Evolutionary conservation across 2,113 vertebrate species (phyloP).

Genomic region (Phocoena phocoena): DNA sequence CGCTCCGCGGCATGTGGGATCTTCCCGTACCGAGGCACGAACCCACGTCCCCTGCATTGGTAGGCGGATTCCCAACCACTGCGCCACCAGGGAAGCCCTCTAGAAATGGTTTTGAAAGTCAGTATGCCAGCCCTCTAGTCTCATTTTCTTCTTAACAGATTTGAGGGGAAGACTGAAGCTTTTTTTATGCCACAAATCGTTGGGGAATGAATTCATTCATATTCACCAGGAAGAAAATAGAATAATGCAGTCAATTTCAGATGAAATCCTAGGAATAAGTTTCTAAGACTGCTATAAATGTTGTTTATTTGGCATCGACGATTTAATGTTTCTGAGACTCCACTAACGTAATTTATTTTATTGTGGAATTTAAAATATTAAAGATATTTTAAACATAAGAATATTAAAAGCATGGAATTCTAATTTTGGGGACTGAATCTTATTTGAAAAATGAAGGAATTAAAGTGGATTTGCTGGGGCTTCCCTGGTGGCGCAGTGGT

Average conservation of each 20-base stretch:
- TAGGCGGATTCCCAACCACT: too few species aligned
- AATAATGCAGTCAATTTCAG: constrained; percentile 58
- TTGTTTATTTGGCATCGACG: neutral
- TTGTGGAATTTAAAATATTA: neutral
- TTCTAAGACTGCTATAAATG: neutral
- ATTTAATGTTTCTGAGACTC: constrained; percentile 25
- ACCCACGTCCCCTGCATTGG: too few species aligned
- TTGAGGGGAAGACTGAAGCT: neutral
- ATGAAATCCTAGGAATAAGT: constrained; percentile 56
- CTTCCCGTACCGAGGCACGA: too few species aligned
- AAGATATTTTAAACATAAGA: neutral
- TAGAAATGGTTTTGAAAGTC: neutral
- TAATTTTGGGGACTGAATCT: constrained; percentile 8
- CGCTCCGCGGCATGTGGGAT: too few species aligned
- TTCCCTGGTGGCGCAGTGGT: too few species aligned
- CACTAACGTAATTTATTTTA: neutral
- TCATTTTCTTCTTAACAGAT: neutral
- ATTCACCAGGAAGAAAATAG: constrained; percentile 42
- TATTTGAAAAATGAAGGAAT: neutral
- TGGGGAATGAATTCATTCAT: neutral
- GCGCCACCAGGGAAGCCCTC: neutral
- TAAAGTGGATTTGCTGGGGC: neutral
- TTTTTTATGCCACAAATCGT: neutral
- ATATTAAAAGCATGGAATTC: neutral
- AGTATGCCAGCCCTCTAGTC: neutral